Percentiles rank a stretch among this genome's conserved stretches.
phyloP scores from a whole-genome alignment of 1,140 invertebrate genomes.

The Hyphantria cunea region DNA sequence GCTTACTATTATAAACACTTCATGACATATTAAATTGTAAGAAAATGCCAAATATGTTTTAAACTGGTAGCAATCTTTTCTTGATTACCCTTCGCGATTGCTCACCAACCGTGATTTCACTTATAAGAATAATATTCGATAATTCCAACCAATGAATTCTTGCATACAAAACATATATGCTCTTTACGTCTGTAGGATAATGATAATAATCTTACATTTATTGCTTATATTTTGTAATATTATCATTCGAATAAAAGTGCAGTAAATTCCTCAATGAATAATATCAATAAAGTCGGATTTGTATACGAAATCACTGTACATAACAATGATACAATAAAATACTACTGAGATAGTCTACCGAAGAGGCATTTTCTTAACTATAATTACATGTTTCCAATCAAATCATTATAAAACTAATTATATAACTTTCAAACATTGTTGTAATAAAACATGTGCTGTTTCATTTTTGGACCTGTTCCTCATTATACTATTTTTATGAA shows the following conservation, averaged over 20 bases:
- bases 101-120: neutral
- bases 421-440: too few relatives aligned
- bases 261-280: conserved; percentile 22
- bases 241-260: conserved; percentile 3
- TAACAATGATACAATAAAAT: conserved; percentile 7
- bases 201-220: conserved; percentile 2
- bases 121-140: neutral
- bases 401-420: too few relatives aligned
- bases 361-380: too few relatives aligned
- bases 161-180: neutral
- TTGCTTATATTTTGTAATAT: conserved; percentile 1
- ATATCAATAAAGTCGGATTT: conserved; percentile 20
- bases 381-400: too few relatives aligned
- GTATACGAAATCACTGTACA: neutral
- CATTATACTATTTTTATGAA: too few relatives aligned
- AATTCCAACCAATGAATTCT: neutral
- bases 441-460: too few relatives aligned
- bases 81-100: neutral
- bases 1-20: too few relatives aligned
- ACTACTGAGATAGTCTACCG: too few relatives aligned
- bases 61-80: neutral
- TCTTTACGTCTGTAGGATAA: neutral
- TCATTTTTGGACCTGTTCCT: too few relatives aligned
- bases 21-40: too few relatives aligned
- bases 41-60: too few relatives aligned